A percentile compares a stretch with the other conserved stretches of the same genome.
These are phyloP conservation scores for Dioctria linearis DNA, from an alignment of 2,888 invertebrate genomes.

Conservation along the genomic window DNA sequence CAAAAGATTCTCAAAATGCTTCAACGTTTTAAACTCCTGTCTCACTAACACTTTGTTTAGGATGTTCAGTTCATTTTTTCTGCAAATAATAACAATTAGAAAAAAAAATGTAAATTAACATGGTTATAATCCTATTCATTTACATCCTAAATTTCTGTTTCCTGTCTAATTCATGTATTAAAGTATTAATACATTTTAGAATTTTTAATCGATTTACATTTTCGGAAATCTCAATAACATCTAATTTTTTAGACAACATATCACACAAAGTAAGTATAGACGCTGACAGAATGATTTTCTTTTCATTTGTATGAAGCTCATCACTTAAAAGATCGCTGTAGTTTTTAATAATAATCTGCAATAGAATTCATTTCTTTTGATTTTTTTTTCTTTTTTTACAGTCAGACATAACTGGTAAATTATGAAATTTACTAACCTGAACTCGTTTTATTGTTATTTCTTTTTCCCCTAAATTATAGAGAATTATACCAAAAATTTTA, in stretches of 20 bases:
- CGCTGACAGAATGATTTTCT: neutral
- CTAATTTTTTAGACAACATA: neutral
- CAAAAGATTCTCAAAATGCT: too few species aligned
- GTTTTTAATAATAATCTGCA: neutral
- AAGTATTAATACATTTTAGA: neutral
- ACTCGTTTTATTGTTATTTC: neutral
- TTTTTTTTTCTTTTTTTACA: too few species aligned
- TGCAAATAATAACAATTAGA: neutral
- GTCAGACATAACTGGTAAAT: neutral
- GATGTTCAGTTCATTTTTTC: neutral
- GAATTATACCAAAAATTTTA: neutral
- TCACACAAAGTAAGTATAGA: constrained; percentile 2
- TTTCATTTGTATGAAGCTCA: neutral
- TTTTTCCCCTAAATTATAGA: neutral
- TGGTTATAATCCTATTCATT: neutral
- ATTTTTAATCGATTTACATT: neutral
- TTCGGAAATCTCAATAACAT: neutral
- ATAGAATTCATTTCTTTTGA: neutral
- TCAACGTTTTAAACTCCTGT: too few species aligned
- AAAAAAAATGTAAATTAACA: neutral
- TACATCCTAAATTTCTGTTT: neutral
- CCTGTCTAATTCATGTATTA: neutral
- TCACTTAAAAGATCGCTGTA: neutral
- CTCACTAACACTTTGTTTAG: neutral
- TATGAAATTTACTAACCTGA: neutral